Evolutionary conservation across 1,140 invertebrate species (phyloP).

Genomic region (Drosophila biarmipes): DNA sequence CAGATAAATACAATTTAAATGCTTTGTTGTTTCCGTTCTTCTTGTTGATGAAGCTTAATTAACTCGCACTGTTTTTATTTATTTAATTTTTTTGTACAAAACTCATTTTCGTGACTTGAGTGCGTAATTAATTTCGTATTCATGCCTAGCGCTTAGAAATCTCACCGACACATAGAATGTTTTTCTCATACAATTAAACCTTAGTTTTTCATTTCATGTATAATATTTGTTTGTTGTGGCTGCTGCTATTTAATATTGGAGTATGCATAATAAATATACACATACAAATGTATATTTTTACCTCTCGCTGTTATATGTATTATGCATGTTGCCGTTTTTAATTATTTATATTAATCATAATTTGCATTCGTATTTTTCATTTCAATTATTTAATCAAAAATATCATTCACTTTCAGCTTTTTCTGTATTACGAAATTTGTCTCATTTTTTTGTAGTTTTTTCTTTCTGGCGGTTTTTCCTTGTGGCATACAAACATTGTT

Average conservation of each 20-base stretch:
- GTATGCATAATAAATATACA: conserved; percentile 62
- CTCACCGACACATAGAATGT: conserved; percentile 48
- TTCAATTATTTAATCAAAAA: conserved; percentile 76
- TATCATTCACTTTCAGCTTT: conserved; percentile 62
- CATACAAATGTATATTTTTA: conserved; percentile 46
- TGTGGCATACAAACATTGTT: conserved; percentile 51
- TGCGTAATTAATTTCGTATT: conserved; percentile 59
- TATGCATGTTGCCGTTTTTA: conserved; percentile 64
- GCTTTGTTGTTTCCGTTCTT: conserved; percentile 57
- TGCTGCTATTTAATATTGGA: conserved; percentile 70
- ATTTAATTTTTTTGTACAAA: conserved; percentile 48
- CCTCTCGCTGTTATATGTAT: conserved; percentile 41
- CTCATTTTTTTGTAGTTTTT: conserved; percentile 18
- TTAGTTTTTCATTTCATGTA: conserved; percentile 38
- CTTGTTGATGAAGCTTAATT: conserved; percentile 47
- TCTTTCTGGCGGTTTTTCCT: conserved; percentile 32
- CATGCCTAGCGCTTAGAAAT: conserved; percentile 31
- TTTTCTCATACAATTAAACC: conserved; percentile 56
- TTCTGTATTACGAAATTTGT: conserved; percentile 35
- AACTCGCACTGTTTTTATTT: conserved; percentile 53
- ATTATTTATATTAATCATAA: conserved; percentile 47
- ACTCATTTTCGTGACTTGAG: conserved; percentile 51
- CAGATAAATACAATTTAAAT: conserved; percentile 77
- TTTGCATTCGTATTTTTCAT: conserved; percentile 65
- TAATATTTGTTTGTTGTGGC: conserved; percentile 48